Evolutionary conservation across 2,113 vertebrate species (phyloP).

Genomic region (Drymodes brunneopygia): DNA sequence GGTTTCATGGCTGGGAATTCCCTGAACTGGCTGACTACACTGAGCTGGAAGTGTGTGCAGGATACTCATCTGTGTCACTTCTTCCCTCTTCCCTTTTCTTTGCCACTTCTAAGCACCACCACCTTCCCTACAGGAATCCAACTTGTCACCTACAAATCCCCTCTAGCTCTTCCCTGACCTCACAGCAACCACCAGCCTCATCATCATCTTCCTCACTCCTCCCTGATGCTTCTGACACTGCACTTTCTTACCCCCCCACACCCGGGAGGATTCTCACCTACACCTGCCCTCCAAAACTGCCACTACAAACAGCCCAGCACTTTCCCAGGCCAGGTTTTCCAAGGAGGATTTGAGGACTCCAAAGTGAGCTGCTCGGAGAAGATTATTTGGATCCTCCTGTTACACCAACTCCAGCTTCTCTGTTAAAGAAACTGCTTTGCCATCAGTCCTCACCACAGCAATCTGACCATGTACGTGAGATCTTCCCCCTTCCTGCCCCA

Average conservation of each 20-base stretch:
- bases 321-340: not conserved
- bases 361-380: not conserved
- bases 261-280: not conserved
- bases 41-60: not conserved
- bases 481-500: not conserved
- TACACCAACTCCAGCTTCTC: not conserved
- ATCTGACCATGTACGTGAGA: fast-evolving
- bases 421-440: not conserved
- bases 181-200: not conserved
- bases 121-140: not conserved
- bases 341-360: not conserved
- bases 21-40: not conserved
- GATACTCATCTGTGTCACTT: not conserved
- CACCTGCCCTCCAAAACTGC: not conserved
- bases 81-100: not conserved
- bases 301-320: not conserved
- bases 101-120: not conserved
- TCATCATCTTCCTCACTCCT: not conserved
- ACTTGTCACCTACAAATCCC: not conserved
- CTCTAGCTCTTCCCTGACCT: not conserved
- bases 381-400: not conserved
- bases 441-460: fast-evolving
- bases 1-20: not conserved
- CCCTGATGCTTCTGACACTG: not conserved
- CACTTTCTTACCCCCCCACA: not conserved